Evolutionary conservation across 2,888 invertebrate genomes (phyloP).

Genomic region (Opisthograptis luteolata): DNA sequence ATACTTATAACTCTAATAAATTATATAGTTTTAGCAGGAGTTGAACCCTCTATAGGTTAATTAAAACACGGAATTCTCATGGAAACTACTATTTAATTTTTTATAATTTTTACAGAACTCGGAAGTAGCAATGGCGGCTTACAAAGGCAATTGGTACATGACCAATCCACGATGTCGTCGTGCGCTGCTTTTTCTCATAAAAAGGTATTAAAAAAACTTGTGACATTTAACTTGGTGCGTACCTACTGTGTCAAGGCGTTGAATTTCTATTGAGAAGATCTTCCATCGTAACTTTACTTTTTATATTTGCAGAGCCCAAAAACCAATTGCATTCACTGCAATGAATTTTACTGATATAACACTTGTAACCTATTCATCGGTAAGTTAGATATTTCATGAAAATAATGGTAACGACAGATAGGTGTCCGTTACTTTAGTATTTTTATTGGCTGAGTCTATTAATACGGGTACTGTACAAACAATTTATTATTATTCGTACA

Average conservation of each 20-base stretch:
- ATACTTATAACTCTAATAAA: too few relatives aligned
- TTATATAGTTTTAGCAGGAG: too few relatives aligned
- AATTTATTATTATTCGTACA: too few relatives aligned
- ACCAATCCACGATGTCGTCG: slow-evolving; percentile 67
- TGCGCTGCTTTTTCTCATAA: slow-evolving; percentile 66
- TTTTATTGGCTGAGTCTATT: too few relatives aligned
- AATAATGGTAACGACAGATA: neutral
- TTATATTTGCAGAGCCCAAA: slow-evolving; percentile 65
- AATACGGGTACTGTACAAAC: too few relatives aligned
- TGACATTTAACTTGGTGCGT: neutral
- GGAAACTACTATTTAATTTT: too few relatives aligned
- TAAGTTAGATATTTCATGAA: slow-evolving; percentile 45
- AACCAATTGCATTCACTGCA: slow-evolving; percentile 74
- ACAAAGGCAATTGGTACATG: slow-evolving; percentile 72
- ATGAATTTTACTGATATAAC: slow-evolving; percentile 77
- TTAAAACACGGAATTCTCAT: too few relatives aligned
- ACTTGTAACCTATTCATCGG: slow-evolving; percentile 70
- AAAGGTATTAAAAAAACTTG: slow-evolving; percentile 53
- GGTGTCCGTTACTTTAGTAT: too few relatives aligned
- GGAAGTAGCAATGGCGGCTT: slow-evolving; percentile 66
- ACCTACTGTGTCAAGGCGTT: neutral
- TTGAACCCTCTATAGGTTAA: too few relatives aligned
- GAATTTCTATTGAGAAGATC: neutral
- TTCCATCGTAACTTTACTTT: neutral
- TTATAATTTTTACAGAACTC: too few relatives aligned